These are phyloP conservation scores for Frankliniella intonsa DNA, from an alignment of 2,888 invertebrate genomes.

Conservation along the genomic window DNA sequence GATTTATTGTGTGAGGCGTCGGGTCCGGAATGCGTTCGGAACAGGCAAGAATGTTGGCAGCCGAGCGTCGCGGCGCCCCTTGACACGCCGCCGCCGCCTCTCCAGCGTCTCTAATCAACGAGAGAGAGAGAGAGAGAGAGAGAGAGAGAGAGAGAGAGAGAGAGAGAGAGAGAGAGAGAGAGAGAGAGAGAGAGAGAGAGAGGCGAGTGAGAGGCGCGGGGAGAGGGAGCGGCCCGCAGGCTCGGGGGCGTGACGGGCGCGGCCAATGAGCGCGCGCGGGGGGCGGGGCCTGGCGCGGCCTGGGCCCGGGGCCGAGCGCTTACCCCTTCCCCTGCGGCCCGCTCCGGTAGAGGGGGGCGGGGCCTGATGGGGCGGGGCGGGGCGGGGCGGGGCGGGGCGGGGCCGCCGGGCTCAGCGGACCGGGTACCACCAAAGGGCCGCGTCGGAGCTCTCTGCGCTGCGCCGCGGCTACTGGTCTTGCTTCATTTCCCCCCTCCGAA, in stretches of 20 bases:
- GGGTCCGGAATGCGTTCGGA: neutral
- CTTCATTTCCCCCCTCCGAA: neutral
- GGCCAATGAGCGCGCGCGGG: neutral
- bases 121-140: neutral
- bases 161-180: neutral
- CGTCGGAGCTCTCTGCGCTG: slow-evolving; percentile 27
- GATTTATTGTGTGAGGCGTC: neutral
- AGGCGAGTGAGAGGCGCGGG: neutral
- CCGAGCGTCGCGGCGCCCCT: neutral
- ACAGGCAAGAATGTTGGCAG: neutral
- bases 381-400: slow-evolving; percentile 22
- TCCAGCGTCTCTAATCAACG: slow-evolving; percentile 7
- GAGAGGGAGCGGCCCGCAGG: neutral
- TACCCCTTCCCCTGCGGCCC: slow-evolving; percentile 33
- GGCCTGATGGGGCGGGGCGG: slow-evolving; percentile 18
- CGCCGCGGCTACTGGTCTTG: slow-evolving; percentile 31
- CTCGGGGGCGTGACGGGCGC: neutral
- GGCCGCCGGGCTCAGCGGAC: neutral
- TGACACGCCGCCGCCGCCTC: slow-evolving; percentile 1
- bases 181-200: neutral
- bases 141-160: neutral
- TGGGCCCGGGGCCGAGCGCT: slow-evolving; percentile 8
- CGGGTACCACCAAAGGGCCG: neutral
- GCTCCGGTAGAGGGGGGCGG: slow-evolving; percentile 25
- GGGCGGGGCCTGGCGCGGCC: slow-evolving; percentile 29